A percentile compares a stretch with the other conserved stretches of the same genome.
Evolutionary conservation across 2,888 invertebrate genomes (phyloP).

Genomic region (Teleiodes luculella): DNA sequence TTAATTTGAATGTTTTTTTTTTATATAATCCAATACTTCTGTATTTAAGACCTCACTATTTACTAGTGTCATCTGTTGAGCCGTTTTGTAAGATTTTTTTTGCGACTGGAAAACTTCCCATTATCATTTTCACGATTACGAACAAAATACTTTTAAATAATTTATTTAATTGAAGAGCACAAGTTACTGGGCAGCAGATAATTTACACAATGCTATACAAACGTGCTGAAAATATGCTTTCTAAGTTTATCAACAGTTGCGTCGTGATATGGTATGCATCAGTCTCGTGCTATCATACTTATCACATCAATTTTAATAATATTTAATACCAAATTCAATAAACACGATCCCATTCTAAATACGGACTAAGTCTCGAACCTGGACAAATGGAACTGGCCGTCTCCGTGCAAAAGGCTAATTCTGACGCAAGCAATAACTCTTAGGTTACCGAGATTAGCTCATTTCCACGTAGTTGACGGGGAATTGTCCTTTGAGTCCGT

Average conservation of each 20-base stretch:
- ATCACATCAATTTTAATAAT: slow-evolving; percentile 27
- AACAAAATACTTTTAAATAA: not conserved
- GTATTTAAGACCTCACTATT: no score
- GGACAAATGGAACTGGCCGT: no score
- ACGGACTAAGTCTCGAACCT: no score
- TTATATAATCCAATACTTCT: no score
- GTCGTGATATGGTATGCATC: slow-evolving; percentile 35
- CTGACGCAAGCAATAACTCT: not conserved
- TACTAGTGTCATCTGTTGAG: no score
- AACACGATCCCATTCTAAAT: no score
- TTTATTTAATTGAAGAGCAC: not conserved
- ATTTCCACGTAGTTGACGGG: slow-evolving; percentile 86
- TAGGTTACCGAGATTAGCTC: slow-evolving; percentile 35
- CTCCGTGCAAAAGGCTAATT: not conserved
- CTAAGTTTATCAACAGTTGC: slow-evolving; percentile 12
- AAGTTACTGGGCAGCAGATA: not conserved
- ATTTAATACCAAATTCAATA: no score
- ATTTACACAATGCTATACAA: slow-evolving; percentile 10
- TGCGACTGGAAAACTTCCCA: no score
- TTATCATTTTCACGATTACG: not conserved
- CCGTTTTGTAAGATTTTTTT: no score
- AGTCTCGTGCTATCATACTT: slow-evolving; percentile 30
- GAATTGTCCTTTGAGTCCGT: slow-evolving; percentile 85
- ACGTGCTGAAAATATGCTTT: not conserved
- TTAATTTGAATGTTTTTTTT: no score